Percentiles rank a stretch among this genome's conserved stretches.
Evolutionary conservation across 2,113 vertebrate genomes (phyloP).

Genomic region (Neopipo cinnamomea): DNA sequence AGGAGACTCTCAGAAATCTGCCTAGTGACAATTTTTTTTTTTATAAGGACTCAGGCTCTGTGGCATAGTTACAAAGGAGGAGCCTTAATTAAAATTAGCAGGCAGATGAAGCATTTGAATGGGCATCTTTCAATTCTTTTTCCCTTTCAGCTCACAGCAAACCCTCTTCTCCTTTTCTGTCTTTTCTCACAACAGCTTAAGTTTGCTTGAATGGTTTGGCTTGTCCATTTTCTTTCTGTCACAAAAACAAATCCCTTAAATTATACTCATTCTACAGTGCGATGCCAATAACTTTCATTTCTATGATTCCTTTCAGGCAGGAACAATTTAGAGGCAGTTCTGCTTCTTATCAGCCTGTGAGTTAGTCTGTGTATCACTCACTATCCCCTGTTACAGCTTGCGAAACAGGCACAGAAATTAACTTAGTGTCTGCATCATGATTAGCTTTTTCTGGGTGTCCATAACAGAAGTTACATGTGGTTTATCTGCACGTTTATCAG

Average conservation of each 20-base stretch:
- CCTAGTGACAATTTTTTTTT: conserved; percentile 42
- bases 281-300: conserved; percentile 26
- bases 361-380: background rate
- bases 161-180: background rate
- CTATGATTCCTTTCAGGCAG: conserved; percentile 12
- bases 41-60: background rate
- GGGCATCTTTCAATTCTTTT: conserved; percentile 50
- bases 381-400: background rate
- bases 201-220: conserved; percentile 20
- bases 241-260: background rate
- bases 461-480: background rate
- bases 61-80: conserved; percentile 50
- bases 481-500: conserved; percentile 45
- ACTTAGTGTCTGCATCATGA: background rate
- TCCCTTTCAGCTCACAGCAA: conserved; percentile 28
- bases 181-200: conserved; percentile 39
- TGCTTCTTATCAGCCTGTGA: background rate
- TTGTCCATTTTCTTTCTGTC: conserved; percentile 15
- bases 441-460: background rate
- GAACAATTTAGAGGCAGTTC: conserved; percentile 5
- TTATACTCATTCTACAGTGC: background rate
- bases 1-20: conserved; percentile 48
- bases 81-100: conserved; percentile 64
- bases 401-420: background rate
- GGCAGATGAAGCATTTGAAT: conserved; percentile 53